Evolutionary conservation across 2,888 invertebrate genomes (phyloP).

Genomic region (Drosophila anomelani): DNA sequence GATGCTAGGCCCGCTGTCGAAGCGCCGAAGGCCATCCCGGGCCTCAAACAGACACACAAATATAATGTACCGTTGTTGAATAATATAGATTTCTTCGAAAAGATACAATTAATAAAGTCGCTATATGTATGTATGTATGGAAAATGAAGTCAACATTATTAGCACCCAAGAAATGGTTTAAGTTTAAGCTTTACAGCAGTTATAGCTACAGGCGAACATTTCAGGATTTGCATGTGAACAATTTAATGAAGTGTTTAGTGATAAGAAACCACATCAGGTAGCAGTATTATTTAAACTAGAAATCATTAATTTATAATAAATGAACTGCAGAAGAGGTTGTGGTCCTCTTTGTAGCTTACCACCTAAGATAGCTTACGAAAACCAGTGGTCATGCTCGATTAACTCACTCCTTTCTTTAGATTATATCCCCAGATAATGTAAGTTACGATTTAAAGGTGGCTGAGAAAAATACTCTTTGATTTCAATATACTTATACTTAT

Average conservation of each 20-base stretch:
- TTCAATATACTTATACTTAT: too few species aligned
- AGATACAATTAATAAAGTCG: conserved; percentile 61
- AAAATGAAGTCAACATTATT: background rate
- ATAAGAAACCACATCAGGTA: too few species aligned
- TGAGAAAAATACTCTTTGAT: background rate
- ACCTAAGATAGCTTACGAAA: too few species aligned
- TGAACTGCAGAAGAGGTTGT: too few species aligned
- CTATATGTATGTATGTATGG: conserved; percentile 48
- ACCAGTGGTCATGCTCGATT: too few species aligned
- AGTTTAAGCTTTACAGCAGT: background rate
- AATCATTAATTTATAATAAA: too few species aligned
- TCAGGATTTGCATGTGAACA: too few species aligned
- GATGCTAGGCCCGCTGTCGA: conserved; percentile 56
- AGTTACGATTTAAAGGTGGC: background rate
- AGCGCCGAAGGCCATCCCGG: conserved; percentile 42
- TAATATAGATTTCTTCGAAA: conserved; percentile 67
- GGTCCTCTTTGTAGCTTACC: too few species aligned
- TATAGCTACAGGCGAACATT: too few species aligned
- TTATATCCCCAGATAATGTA: background rate
- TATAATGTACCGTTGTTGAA: conserved; percentile 69
- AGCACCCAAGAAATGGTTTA: background rate
- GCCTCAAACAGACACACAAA: conserved; percentile 55
- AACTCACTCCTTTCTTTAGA: background rate
- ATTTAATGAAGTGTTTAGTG: background rate
- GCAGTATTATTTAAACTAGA: too few species aligned